Evolutionary conservation across 2,888 invertebrate species (phyloP).

Genomic region (Apamea epomidion): DNA sequence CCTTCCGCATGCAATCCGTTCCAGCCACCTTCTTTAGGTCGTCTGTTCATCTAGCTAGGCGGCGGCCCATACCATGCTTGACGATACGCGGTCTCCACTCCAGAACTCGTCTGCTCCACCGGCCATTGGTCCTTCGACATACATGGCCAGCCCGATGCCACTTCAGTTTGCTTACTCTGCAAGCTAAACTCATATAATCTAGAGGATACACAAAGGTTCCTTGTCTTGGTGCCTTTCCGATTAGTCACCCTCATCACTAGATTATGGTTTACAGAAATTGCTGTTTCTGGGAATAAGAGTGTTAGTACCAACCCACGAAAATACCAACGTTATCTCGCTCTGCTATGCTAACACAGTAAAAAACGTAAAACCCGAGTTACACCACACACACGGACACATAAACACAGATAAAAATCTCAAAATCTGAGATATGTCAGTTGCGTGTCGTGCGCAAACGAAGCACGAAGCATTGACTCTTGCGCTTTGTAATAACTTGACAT

Average conservation of each 20-base stretch:
- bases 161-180: too few species aligned
- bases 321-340: background rate
- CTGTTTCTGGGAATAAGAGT: background rate
- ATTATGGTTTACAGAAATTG: background rate
- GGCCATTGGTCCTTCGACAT: too few species aligned
- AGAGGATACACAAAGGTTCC: too few species aligned
- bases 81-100: too few species aligned
- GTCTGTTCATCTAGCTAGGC: too few species aligned
- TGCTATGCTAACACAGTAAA: background rate
- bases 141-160: too few species aligned
- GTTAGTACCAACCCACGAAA: background rate
- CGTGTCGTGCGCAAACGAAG: slow-evolving; percentile 34
- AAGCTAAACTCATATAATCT: background rate
- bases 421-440: slow-evolving; percentile 41
- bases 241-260: too few species aligned
- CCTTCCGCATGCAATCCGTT: too few species aligned
- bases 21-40: too few species aligned
- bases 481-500: slow-evolving; percentile 66
- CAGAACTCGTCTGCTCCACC: too few species aligned
- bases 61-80: too few species aligned
- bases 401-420: slow-evolving; percentile 28
- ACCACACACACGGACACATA: background rate
- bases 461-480: slow-evolving; percentile 67
- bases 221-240: background rate
- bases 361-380: background rate